A percentile compares a stretch with the other conserved stretches of the same genome.
phyloP scores from a whole-genome alignment of 2,113 vertebrate species.

The Lota lota region DNA sequence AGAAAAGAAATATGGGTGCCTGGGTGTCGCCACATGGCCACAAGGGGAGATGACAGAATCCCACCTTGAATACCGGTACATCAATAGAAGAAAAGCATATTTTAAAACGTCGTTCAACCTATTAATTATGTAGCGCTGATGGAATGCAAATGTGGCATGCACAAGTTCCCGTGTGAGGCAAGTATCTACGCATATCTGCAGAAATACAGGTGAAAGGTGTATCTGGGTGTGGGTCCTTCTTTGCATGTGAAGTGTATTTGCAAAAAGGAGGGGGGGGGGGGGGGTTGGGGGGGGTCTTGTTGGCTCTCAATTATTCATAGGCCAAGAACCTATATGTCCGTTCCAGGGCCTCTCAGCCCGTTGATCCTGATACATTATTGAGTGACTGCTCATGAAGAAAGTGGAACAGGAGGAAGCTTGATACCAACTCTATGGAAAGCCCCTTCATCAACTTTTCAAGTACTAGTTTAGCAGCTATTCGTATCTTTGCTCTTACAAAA shows the following conservation, averaged over 20 bases:
- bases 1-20: slow-evolving; percentile 60
- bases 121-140: neutral
- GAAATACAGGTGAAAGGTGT: slow-evolving; percentile 22
- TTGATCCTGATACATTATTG: slow-evolving; percentile 67
- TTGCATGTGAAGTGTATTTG: slow-evolving; percentile 53
- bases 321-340: slow-evolving; percentile 58
- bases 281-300: slow-evolving; percentile 37
- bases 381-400: slow-evolving; percentile 59
- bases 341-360: slow-evolving; percentile 50
- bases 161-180: neutral
- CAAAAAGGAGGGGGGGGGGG: slow-evolving; percentile 46
- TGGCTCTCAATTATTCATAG: slow-evolving; percentile 64
- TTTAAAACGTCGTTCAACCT: too few species aligned
- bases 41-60: slow-evolving; percentile 43
- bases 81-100: too few species aligned
- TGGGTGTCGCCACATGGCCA: slow-evolving; percentile 73
- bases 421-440: slow-evolving; percentile 43
- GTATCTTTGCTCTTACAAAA: slow-evolving; percentile 37
- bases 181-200: slow-evolving; percentile 19
- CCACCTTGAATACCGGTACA: slow-evolving; percentile 45
- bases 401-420: slow-evolving; percentile 41
- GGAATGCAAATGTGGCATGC: slow-evolving; percentile 21
- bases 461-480: slow-evolving; percentile 60
- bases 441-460: slow-evolving; percentile 55
- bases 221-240: slow-evolving; percentile 48